Base-by-base conservation (phyloP, 2,888 invertebrate species). In the Plagodis dolabraria region DNA sequence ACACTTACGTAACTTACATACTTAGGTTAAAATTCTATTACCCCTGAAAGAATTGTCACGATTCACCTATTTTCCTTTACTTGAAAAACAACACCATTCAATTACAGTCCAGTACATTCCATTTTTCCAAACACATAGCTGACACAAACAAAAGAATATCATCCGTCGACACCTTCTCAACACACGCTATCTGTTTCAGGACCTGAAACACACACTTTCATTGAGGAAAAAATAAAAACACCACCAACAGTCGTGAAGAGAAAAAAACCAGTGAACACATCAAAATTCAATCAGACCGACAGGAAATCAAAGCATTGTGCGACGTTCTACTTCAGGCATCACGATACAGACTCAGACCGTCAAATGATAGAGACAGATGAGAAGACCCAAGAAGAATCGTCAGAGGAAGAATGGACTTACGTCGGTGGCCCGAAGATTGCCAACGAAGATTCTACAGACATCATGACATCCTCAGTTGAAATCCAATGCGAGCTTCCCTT, bases 241-340 rank as follows among this genome's bases (percentile, higher is more conserved):
- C 91, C 93, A 58, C 90, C 90, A 10, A 89, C 90, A 10, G 92
- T 92, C 0, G 81, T 93, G 12, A 93, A 93, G 68, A 86, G 94
- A 49, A 93, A 94, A 65, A 93, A 93, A 68, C 92, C 93, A 71
- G 87, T 93, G 46, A 92, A 95, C 82, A 88, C 93, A 42, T 94
- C 95, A 43, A 94, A 94, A 81, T 94, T 94, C 79, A 95, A 94
- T 79, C 94, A 96, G 72, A 95, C 96, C 8, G 96, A 96, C 83
- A 93, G 96, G 69, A 96, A 95, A 84, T 96, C 96, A 12, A 96
- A 96, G 83, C 97, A 97, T 83, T 94, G 95, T 82, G 97, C 95
- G 70, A 97, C 95, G 64, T 97, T 96, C 86, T 97, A 97, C 88
- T 97, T 97, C 86, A 96, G 94, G 83, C 97, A 97, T 85, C 94